A percentile compares a stretch with the other conserved stretches of the same genome.
phyloP scores from a whole-genome alignment of 2,797 vertebrate species.

The Tympanoctomys barrerae region DNA sequence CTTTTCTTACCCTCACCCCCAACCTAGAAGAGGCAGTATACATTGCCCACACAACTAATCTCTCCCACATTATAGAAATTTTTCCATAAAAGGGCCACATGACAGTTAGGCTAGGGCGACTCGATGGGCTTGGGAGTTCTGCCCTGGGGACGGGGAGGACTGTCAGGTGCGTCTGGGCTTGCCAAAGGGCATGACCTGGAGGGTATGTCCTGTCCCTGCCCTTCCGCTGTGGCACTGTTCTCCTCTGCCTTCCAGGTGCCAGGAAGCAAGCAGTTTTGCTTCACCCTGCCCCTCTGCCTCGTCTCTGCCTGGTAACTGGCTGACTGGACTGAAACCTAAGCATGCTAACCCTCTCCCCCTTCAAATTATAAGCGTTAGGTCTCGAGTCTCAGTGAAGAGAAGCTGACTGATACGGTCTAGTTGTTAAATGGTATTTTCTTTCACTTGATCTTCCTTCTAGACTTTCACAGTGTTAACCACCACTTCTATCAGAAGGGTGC shows the following conservation, averaged over 20 bases:
- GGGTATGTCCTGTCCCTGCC: too few relatives aligned
- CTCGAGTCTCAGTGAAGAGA: not conserved
- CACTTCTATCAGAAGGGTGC: not conserved
- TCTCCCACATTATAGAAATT: not conserved
- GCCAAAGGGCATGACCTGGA: not conserved
- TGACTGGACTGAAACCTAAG: not conserved
- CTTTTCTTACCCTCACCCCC: slow-evolving; percentile 23
- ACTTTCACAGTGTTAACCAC: not conserved
- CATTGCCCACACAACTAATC: not conserved
- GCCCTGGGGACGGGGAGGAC: not conserved
- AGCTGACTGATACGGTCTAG: not conserved
- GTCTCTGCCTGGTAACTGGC: not conserved
- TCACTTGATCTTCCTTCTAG: not conserved
- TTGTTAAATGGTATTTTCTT: not conserved
- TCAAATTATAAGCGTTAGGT: not conserved
- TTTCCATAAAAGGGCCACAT: not conserved
- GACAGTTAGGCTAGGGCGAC: not conserved
- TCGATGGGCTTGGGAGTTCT: not conserved
- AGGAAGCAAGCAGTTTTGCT: not conserved
- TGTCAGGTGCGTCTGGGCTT: not conserved
- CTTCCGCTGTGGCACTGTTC: not conserved
- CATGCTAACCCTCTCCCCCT: not conserved
- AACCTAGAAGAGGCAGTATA: not conserved
- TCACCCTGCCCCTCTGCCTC: not conserved
- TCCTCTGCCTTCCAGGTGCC: not conserved